phyloP scores from a whole-genome alignment of 2,113 vertebrate genomes.

The Mirounga angustirostris region DNA sequence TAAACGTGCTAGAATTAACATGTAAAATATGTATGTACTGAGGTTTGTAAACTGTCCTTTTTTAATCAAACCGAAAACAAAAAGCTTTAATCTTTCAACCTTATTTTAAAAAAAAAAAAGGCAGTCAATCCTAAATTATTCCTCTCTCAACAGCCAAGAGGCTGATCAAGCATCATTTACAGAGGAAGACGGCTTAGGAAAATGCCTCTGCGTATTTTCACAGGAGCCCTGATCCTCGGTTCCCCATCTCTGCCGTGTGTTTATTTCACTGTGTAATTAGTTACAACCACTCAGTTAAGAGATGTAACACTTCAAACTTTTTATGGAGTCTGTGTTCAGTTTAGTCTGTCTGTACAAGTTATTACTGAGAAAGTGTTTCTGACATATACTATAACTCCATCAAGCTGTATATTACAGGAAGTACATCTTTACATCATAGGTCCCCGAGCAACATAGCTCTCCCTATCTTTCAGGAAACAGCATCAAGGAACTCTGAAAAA shows the following conservation, averaged over 20 bases:
- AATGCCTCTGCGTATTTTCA: constrained; percentile 84
- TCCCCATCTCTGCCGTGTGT: constrained; percentile 81
- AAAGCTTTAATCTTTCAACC: constrained; percentile 88
- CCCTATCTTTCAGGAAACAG: constrained; percentile 78
- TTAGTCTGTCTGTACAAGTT: constrained; percentile 85
- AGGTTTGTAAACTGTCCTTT: constrained; percentile 89
- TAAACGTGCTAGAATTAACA: constrained; percentile 85
- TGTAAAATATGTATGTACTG: constrained; percentile 87
- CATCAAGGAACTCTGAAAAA: constrained; percentile 80
- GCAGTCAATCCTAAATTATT: constrained; percentile 84
- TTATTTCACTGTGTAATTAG: constrained; percentile 85
- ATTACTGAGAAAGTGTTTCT: constrained; percentile 82
- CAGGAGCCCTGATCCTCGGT: constrained; percentile 79
- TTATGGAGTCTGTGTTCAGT: constrained; percentile 82
- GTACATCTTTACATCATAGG: constrained; percentile 75
- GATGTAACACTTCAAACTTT: constrained; percentile 83
- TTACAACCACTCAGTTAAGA: constrained; percentile 83
- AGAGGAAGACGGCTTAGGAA: constrained; percentile 83
- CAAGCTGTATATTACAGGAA: constrained; percentile 79
- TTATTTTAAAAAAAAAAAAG: constrained; percentile 77
- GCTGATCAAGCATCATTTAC: constrained; percentile 77
- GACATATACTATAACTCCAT: constrained; percentile 80
- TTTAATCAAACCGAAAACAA: constrained; percentile 86
- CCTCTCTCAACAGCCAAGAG: constrained; percentile 84
- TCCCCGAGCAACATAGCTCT: constrained; percentile 74